Base-by-base conservation (phyloP, 2,888 invertebrate genomes). In the Stenolophus ochropezus region DNA sequence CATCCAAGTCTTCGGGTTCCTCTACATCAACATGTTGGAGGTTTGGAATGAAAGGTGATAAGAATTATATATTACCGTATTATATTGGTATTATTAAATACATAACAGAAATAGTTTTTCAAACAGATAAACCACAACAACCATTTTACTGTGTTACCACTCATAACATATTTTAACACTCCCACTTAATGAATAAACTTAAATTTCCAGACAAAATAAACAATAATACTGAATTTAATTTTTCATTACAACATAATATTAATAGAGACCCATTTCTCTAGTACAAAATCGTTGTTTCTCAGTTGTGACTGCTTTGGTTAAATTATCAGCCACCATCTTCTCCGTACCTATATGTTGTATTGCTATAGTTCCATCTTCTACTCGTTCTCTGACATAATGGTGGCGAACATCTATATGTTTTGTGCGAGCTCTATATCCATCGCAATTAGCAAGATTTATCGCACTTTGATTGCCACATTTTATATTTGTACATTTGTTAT, bases 221-320 rank as follows among this genome's bases (percentile, higher is more conserved):
- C 73, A 79, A 8, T 74, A 25, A 21, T 82, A 61, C 11, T 74
- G 14, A 82, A 33, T 3, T 69, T 56, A 8, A 21, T 42, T 47
- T 33, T 71, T 25, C 58, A 16, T 53, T 75, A 23, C 69, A 65
- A 73, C 82, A 82, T 20, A 58, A 23, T n/a, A n/a, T 23, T 58
- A 33, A 21, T 74, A 61, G 4, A 81, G 21, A 3, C 81, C 81
- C 81, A 81, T 81, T n/a, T 76, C 21, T 47, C 47, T 27, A 20
- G 49, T 81, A 76, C 74, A 81, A 27, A 84, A 89, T 89, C 85
- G 88, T 88, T 4, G 88, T 89, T 14, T 88, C 86, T 74, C 88
- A 83, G 84, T 88, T 88, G 23, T 87, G 86, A 89, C 89, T 89
- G 2, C 89, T 89, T 84, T 84, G 6, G 84, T 84, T 42, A 84